Evolutionary conservation across 2,797 vertebrate species (phyloP).

Genomic region (Taeniopygia guttata): DNA sequence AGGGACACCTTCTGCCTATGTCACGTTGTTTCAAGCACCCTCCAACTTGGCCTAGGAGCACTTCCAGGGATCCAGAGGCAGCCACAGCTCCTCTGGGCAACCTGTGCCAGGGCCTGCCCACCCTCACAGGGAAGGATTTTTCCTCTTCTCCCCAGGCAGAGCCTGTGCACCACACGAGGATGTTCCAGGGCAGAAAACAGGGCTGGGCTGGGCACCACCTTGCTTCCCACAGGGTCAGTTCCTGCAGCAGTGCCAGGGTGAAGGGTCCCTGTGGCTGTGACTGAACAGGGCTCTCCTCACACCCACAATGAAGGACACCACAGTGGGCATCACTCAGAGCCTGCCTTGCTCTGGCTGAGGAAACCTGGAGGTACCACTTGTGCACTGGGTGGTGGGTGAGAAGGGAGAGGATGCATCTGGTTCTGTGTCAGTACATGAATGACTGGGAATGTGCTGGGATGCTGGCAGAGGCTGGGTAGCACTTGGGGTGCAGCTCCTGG

Average conservation of each 20-base stretch:
- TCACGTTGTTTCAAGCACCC: not conserved
- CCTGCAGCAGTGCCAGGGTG: not conserved
- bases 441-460: accelerated
- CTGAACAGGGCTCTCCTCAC: not conserved
- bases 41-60: not conserved
- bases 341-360: not conserved
- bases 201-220: not conserved
- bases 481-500: not conserved
- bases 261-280: not conserved
- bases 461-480: not conserved
- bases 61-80: not conserved
- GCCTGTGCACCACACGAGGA: not conserved
- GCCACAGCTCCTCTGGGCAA: not conserved
- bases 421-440: accelerated
- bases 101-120: not conserved
- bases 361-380: not conserved
- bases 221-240: not conserved
- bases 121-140: not conserved
- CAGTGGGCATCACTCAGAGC: accelerated
- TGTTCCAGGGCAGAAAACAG: not conserved
- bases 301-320: accelerated
- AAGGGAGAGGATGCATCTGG: not conserved
- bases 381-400: not conserved
- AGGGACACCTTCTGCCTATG: not conserved
- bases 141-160: not conserved